Percentiles rank a stretch among this genome's conserved stretches.
Evolutionary conservation across 2,888 invertebrate species (phyloP).

Genomic region (Heteromurus nitidus): DNA sequence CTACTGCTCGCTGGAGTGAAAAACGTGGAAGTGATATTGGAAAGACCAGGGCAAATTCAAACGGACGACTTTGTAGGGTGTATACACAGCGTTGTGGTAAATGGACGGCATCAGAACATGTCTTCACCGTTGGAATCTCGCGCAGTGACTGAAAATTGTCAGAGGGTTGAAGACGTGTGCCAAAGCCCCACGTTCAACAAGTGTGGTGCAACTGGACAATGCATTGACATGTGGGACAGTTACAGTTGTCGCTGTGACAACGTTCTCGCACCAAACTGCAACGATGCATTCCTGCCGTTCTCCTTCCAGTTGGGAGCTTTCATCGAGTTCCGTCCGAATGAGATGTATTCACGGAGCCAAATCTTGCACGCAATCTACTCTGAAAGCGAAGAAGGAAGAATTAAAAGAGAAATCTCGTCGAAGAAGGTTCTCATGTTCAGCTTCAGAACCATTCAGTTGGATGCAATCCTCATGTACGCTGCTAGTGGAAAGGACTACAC

Average conservation of each 20-base stretch:
- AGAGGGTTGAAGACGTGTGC: constrained; percentile 78
- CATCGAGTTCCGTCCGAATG: constrained; percentile 84
- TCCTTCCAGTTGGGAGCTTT: constrained; percentile 86
- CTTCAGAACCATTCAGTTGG: constrained; percentile 86
- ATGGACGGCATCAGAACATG: constrained; percentile 88
- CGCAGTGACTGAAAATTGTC: constrained; percentile 86
- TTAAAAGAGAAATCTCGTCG: constrained; percentile 75
- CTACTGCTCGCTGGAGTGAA: constrained; percentile 89
- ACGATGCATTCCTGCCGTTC: constrained; percentile 85
- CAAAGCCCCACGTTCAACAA: constrained; percentile 49
- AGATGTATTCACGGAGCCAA: constrained; percentile 91
- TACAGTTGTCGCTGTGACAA: constrained; percentile 82
- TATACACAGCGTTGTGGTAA: constrained; percentile 91
- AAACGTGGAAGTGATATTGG: constrained; percentile 89
- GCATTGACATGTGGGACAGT: constrained; percentile 90
- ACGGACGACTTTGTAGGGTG: constrained; percentile 96
- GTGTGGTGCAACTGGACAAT: constrained; percentile 81
- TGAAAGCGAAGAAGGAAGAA: constrained; percentile 55
- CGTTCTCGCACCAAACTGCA: constrained; percentile 85
- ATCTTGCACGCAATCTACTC: constrained; percentile 80
- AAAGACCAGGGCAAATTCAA: constrained; percentile 91
- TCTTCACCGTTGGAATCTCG: constrained; percentile 85
- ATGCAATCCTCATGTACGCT: constrained; percentile 90
- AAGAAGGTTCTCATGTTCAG: constrained; percentile 86
- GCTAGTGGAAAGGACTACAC: constrained; percentile 92